A percentile compares a stretch with the other conserved stretches of the same genome.
These are phyloP conservation scores for Arctia plantaginis DNA, from an alignment of 2,888 invertebrate genomes.

Conservation along the genomic window DNA sequence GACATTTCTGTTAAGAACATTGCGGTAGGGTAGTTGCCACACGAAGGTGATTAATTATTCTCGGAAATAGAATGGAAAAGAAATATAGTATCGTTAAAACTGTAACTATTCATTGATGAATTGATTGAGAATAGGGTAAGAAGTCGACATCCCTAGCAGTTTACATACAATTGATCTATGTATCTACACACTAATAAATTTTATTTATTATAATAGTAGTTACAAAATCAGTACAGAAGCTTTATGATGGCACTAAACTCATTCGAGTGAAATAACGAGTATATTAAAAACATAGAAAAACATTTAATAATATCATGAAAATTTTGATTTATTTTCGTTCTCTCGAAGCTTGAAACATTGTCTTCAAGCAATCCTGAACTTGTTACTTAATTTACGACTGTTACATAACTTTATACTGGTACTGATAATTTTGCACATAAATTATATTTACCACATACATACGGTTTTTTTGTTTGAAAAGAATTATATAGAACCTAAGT, in stretches of 20 bases:
- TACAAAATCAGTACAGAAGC: too few relatives aligned
- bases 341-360: conserved; percentile 8
- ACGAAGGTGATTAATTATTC: conserved; percentile 14
- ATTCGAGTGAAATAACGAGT: too few relatives aligned
- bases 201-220: too few relatives aligned
- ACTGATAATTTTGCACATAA: neutral
- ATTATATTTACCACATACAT: neutral
- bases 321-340: conserved; percentile 14
- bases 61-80: conserved; percentile 11
- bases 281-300: neutral
- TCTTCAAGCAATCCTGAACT: conserved; percentile 4
- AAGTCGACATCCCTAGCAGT: neutral
- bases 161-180: neutral
- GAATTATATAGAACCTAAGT: neutral
- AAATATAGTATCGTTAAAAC: conserved; percentile 10
- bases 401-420: neutral
- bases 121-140: neutral
- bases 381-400: conserved; percentile 16
- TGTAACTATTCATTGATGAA: conserved; percentile 2
- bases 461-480: neutral
- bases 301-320: neutral
- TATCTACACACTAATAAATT: neutral
- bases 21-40: conserved; percentile 6
- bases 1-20: conserved; percentile 19
- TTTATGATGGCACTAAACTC: too few relatives aligned